Evolutionary conservation across 2,113 vertebrate genomes (phyloP), one percentile per base, ranked within the genome.

Genomic region (Etheostoma cragini): DNA sequence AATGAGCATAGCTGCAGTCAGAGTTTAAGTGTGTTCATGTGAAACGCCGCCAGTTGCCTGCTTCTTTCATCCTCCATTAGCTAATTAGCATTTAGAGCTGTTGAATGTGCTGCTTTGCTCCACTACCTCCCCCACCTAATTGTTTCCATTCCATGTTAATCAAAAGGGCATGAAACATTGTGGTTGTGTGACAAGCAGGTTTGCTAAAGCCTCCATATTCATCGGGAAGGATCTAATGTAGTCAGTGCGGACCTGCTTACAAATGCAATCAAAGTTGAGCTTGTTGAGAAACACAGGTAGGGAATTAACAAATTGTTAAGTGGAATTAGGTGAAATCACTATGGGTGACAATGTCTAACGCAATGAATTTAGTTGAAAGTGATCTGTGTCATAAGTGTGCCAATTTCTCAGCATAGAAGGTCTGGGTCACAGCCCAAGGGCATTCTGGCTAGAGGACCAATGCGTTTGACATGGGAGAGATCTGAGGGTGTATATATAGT

Each of bases 71-170:
- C 93, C 89, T 91, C 90, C 83, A 90, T 94, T 92, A 91, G 81
- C 81, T 93, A 93, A 96, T 94, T 94, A 93, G 87, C 92, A 94
- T 94, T 93, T 94, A 92, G 90, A 93, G 93, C 91, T 90, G 88
- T 89, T 90, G 91, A 93, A 93, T 89, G 83, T 84, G 79, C 87
- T 81, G 78, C 89, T 90, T 86, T 87, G 84, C 84, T 81, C 88
- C 83, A 56, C 75, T 47, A 70, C 87, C 84, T 75, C 78, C 85
- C 88, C 81, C 75, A 76, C 81, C 71, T 85, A 93, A 94, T 93
- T 91, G 89, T 94, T 94, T 90, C 93, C 91, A 91, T 93, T 80
- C 88, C 78, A 46, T 76, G 89, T 87, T 94, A 93, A 94, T 95
- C 90, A 94, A 94, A 95, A 94, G 91, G 73, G 83, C 83, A 88